Base-by-base conservation (phyloP, 2,888 invertebrate genomes). In the Sinotaia quadrata region DNA sequence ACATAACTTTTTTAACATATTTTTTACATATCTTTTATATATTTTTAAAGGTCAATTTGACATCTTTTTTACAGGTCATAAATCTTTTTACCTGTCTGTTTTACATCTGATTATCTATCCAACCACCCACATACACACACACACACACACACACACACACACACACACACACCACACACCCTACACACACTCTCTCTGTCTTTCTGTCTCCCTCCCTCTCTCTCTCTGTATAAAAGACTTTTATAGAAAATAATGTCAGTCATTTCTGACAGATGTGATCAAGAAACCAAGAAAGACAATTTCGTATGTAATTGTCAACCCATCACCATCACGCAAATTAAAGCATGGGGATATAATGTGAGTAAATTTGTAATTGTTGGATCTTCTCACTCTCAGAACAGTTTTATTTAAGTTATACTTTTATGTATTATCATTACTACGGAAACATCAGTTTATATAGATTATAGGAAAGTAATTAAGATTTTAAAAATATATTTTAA, bases 231-330 rank as follows among this genome's bases (percentile, higher is more conserved):
- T 49, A 2, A 15, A n/a, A n/a, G n/a, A n/a, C n/a, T n/a, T n/a
- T n/a, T n/a, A n/a, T n/a, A n/a, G n/a, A n/a, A n/a, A 69, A 24
- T 58, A 56, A 12, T 72, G 76, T 76, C 47, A 72, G 75, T 67
- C 21, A 15, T 18, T 18, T 47, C 21, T 47, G 8, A 7, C 66
- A 70, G 70, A 68, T 63, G 44, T 44, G 31, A 71, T 66, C 31
- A 56, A 60, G 18, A 71, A 72, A 29, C 65, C 68, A 15, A 63
- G 68, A 2, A 74, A 75, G 58, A 69, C 73, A 7, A 60, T 98
- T 12, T 97, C 97, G 18, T 98, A 97, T 89, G 97, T 98, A 77
- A 97, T 98, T 84, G 97, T 98, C 86, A 98, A 98, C 88, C 98
- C 98, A 2, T 96, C 95, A 88, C 96, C 96, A 90, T 98, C 98